These are phyloP conservation scores for Tetropium fuscum DNA, from an alignment of 2,888 invertebrate genomes.

Conservation along the genomic window DNA sequence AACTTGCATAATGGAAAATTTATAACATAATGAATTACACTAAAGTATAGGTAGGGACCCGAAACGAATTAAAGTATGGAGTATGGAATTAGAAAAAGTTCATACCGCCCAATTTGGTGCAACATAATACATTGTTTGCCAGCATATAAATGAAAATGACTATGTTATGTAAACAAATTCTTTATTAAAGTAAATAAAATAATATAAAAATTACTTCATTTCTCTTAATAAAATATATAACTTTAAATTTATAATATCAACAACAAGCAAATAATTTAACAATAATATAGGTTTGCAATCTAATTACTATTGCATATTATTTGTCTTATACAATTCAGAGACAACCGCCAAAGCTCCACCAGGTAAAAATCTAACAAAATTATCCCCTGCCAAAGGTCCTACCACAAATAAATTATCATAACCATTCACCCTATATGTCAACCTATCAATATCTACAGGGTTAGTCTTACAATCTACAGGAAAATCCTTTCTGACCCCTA, in stretches of 20 bases:
- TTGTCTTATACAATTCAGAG: slow-evolving; percentile 60
- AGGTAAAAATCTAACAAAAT: slow-evolving; percentile 90
- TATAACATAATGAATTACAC: too few relatives aligned
- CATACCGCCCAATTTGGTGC: too few relatives aligned
- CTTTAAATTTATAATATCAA: slow-evolving; percentile 1
- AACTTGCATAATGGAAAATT: too few relatives aligned
- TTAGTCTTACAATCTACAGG: slow-evolving; percentile 81
- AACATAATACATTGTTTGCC: too few relatives aligned
- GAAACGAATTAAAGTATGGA: too few relatives aligned
- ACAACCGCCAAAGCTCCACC: slow-evolving; percentile 81
- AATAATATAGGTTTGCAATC: neutral
- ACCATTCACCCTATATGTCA: slow-evolving; percentile 79
- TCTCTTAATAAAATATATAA: slow-evolving; percentile 15
- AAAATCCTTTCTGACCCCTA: slow-evolving; percentile 70
- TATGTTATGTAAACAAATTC: slow-evolving; percentile 1
- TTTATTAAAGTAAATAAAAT: slow-evolving; percentile 10
- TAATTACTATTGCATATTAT: slow-evolving; percentile 27
- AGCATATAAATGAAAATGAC: too few relatives aligned
- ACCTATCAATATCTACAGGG: slow-evolving; percentile 81
- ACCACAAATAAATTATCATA: slow-evolving; percentile 84
- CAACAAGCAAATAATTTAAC: slow-evolving; percentile 5
- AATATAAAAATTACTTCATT: slow-evolving; percentile 6
- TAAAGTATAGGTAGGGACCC: too few relatives aligned
- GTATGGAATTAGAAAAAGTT: too few relatives aligned
- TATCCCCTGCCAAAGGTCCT: slow-evolving; percentile 91